Base-by-base conservation (phyloP, 92 coral and sea anemone species). In the Phenganax subtilis region DNA sequence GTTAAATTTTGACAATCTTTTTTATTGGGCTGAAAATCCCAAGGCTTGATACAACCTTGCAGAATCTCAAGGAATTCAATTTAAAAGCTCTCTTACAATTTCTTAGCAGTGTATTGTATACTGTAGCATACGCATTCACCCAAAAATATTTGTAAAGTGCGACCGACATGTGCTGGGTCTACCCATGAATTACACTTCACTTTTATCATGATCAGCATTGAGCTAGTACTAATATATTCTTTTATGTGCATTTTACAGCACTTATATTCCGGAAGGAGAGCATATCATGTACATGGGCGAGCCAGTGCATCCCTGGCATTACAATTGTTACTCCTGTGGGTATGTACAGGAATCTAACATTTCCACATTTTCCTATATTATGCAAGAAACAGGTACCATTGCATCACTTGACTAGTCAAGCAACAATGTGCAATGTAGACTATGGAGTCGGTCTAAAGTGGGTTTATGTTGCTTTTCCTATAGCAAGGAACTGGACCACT, bases 221-320 rank as follows among this genome's bases (percentile, higher is more conserved):
- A 37, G 5, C 5, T 2, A 37, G 5, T 37, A 31, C 64, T 80
- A 37, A 5, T 53, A 28, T 69, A 20, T 47, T 55, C 25, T 8
- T 55, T 60, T 3, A 15, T 28, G 44, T 54, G 25, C 8, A 14
- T 31, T 61, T 84, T 69, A 15, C 54, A 96, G 99, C 80, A 96
- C 99, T 0, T 96, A 96, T 53, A 96, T 96, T 56, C 99, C 99
- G 14, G 99, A 96, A 67, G 99, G 99, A 53, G 90, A 96, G 78
- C 99, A 96, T 84, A 89, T 96, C 56, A 84, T 96, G 97, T 92
- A 96, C 87, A 90, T 96, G 99, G 99, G 99, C 16, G 99, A 96
- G 12, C 99, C 99, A 3, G 99, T 96, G 7, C 99, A 96, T 75
- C 99, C 99, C 10, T 96, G 99, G 99, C 99, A 96, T 88, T 96